Percentiles rank a stretch among this genome's conserved stretches.
Evolutionary conservation across 2,797 vertebrate species (phyloP).

Genomic region (Protosalanx chinensis): DNA sequence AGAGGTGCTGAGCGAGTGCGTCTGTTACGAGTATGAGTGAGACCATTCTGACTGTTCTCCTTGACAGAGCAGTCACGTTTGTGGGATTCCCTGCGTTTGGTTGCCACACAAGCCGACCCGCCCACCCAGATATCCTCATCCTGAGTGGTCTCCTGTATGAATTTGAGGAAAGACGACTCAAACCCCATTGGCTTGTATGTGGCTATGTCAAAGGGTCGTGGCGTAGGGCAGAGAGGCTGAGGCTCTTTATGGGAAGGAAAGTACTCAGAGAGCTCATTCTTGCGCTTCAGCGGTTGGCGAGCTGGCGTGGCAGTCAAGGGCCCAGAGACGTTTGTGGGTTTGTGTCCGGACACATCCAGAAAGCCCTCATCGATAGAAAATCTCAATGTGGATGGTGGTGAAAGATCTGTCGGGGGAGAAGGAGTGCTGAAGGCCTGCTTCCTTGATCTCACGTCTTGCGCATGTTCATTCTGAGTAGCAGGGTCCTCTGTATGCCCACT

Average conservation of each 20-base stretch:
- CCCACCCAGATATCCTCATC: constrained; percentile 70
- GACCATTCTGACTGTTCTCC: constrained; percentile 76
- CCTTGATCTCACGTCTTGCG: constrained; percentile 56
- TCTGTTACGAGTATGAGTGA: constrained; percentile 72
- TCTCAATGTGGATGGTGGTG: constrained; percentile 69
- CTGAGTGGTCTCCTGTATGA: constrained; percentile 87
- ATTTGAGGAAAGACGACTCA: constrained; percentile 93
- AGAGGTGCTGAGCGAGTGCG: constrained; percentile 71
- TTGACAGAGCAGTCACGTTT: constrained; percentile 74
- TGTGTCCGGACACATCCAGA: constrained; percentile 60
- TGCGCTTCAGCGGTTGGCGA: constrained; percentile 79
- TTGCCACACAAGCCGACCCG: not conserved
- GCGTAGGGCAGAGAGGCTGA: constrained; percentile 43
- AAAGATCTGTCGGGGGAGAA: constrained; percentile 70
- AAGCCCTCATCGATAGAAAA: constrained; percentile 60
- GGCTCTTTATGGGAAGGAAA: constrained; percentile 62
- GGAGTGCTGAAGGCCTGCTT: constrained; percentile 64
- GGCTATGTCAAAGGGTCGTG: constrained; percentile 81
- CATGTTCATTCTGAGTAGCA: constrained; percentile 32
- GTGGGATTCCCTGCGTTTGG: constrained; percentile 66
- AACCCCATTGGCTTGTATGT: constrained; percentile 94
- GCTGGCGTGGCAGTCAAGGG: constrained; percentile 50
- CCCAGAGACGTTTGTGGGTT: constrained; percentile 56
- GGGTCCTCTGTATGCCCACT: constrained; percentile 54
- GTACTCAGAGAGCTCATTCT: constrained; percentile 78